Evolutionary conservation across 2,797 vertebrate species (phyloP).

Genomic region (Pitangus sulphuratus): DNA sequence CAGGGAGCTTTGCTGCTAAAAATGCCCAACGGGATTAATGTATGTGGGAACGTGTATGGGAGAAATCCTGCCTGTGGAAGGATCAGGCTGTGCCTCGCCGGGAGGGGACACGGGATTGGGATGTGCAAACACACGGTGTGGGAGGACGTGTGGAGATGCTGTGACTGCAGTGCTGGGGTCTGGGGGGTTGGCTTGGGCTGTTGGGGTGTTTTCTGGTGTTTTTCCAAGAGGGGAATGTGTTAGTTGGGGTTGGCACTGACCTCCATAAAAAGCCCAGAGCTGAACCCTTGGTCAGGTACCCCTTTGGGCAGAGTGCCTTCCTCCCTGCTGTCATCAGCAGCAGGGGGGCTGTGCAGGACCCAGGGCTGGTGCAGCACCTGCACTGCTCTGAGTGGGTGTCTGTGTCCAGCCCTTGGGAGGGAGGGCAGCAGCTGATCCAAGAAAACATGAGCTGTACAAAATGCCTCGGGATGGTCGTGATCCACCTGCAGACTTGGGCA

Average conservation of each 20-base stretch:
- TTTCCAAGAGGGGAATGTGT: background rate
- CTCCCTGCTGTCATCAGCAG: fast-evolving
- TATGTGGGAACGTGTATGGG: background rate
- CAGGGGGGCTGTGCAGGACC: background rate
- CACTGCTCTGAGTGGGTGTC: fast-evolving
- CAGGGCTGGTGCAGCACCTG: background rate
- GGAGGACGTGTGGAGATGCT: background rate
- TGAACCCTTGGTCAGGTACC: background rate
- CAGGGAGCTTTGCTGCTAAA: constrained; percentile 37
- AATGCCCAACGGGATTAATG: background rate
- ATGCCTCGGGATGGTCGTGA: too few relatives aligned
- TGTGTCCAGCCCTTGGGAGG: background rate
- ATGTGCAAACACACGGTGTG: background rate
- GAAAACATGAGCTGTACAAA: background rate
- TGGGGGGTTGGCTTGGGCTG: background rate
- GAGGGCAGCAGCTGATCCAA: background rate
- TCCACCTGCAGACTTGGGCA: background rate
- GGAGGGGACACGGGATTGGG: background rate
- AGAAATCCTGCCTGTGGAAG: background rate
- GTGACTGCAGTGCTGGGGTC: background rate
- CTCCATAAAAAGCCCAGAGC: background rate
- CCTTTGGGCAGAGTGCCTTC: fast-evolving
- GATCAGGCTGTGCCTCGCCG: background rate
- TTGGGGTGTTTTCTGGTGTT: background rate
- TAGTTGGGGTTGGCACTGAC: background rate